Base-by-base conservation (phyloP, 2,797 vertebrate genomes). In the Eidolon dupreanum region DNA sequence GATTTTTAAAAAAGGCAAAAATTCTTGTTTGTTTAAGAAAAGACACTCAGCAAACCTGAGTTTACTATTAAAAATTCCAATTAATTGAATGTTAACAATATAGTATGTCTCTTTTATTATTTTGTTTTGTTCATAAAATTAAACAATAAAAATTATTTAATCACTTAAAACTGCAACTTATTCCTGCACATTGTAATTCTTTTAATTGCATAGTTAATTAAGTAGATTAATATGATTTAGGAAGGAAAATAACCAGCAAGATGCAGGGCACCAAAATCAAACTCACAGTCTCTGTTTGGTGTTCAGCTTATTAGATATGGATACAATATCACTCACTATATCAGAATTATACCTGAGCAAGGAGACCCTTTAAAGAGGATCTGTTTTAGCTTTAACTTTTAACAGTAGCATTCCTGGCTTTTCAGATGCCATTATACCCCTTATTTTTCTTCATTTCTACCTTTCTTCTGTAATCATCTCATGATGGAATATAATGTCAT, bases 1-100 rank as follows among this genome's bases (percentile, higher is more conserved):
- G 55, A 57, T 57, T 24, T 57, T 57, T 70, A 3, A 78, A 90
- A 93, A 28, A 93, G 8, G 15, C 8, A 59, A 59, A 19, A 90
- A 65, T 13, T 79, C 65, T n/a, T 65, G 17, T 82, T 95, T 53
- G 68, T 78, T 90, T 88, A 75, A 68, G 41, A 91, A 93, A 84
- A 75, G 4, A 70, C 24, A 63, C 10, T 79, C 6, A 46, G 59
- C 38, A 90, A 90, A 70, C 12, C 22, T 65, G 53, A 38, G 17
- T n/a, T 63, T 81, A 19, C 7, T 49, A 53, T 74, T 79, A 46
- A 75, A 94, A 89, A 4, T 77, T 74, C 20, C 20, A 88, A 17
- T 68, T 68, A 92, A 73, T 63, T 68, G 13, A 78, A 49, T 33
- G 6, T n/a, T 66, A 78, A 26, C 15, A 49, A 36, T 90, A 68